A percentile compares a stretch with the other conserved stretches of the same genome.
Evolutionary conservation across 2,797 vertebrate species (phyloP).

Genomic region (Gallirallus australis): DNA sequence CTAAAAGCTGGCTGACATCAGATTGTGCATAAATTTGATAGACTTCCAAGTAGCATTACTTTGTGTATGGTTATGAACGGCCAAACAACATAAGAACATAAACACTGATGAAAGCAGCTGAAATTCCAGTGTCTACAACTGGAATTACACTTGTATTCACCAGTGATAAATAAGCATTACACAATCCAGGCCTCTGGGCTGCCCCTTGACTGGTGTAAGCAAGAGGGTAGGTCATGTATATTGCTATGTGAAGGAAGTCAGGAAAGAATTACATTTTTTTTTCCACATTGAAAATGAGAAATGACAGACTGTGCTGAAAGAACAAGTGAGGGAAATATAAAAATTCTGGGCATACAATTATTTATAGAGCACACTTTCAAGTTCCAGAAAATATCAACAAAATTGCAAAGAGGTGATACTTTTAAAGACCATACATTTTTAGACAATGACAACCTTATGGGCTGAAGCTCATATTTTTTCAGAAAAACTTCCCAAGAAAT

Average conservation of each 20-base stretch:
- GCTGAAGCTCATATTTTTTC: neutral
- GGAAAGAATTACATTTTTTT: neutral
- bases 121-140: neutral
- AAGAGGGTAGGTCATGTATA: neutral
- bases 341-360: conserved; percentile 29
- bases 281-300: neutral
- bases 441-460: neutral
- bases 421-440: neutral
- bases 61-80: neutral
- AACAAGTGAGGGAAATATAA: conserved; percentile 46
- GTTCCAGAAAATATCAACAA: conserved; percentile 23
- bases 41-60: neutral
- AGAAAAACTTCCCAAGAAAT: neutral
- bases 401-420: conserved; percentile 12
- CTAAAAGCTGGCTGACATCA: neutral
- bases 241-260: neutral
- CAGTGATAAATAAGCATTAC: neutral
- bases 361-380: conserved; percentile 66
- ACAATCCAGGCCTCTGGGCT: neutral
- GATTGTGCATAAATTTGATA: accelerated
- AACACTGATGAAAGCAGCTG: neutral
- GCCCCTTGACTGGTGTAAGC: neutral
- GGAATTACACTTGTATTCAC: neutral
- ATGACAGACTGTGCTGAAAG: conserved; percentile 31
- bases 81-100: neutral